phyloP scores from a whole-genome alignment of 2,797 vertebrate genomes.

The Schizopygopsis malacanthus region DNA sequence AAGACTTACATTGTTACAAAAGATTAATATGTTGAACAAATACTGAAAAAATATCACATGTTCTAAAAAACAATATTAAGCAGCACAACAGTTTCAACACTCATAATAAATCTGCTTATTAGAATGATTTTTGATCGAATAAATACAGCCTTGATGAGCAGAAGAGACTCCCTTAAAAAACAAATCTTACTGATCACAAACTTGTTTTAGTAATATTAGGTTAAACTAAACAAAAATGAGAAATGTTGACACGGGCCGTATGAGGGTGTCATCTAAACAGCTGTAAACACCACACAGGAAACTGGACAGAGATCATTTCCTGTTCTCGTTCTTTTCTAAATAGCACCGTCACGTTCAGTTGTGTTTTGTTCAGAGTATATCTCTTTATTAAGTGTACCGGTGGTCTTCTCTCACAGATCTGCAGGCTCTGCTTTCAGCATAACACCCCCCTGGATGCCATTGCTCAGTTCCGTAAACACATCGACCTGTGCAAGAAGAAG shows the following conservation, averaged over 20 bases:
- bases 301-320: slow-evolving; percentile 8
- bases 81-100: too few species aligned
- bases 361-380: neutral
- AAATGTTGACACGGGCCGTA: neutral
- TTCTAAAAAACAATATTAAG: too few species aligned
- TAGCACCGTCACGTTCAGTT: slow-evolving; percentile 3
- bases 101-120: too few species aligned
- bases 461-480: slow-evolving; percentile 96
- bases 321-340: slow-evolving; percentile 18
- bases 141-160: too few species aligned
- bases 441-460: slow-evolving; percentile 97
- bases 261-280: slow-evolving; percentile 2
- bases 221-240: neutral
- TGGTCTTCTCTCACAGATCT: slow-evolving; percentile 80
- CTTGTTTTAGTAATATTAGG: neutral
- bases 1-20: too few species aligned
- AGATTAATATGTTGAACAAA: too few species aligned
- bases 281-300: slow-evolving; percentile 17
- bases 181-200: too few species aligned
- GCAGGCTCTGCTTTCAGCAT: slow-evolving; percentile 96
- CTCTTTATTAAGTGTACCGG: neutral
- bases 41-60: too few species aligned
- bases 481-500: slow-evolving; percentile 97
- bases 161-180: too few species aligned
- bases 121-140: too few species aligned